Evolutionary conservation across 2,888 invertebrate genomes (phyloP).

Genomic region (Ochropleura leucogaster): DNA sequence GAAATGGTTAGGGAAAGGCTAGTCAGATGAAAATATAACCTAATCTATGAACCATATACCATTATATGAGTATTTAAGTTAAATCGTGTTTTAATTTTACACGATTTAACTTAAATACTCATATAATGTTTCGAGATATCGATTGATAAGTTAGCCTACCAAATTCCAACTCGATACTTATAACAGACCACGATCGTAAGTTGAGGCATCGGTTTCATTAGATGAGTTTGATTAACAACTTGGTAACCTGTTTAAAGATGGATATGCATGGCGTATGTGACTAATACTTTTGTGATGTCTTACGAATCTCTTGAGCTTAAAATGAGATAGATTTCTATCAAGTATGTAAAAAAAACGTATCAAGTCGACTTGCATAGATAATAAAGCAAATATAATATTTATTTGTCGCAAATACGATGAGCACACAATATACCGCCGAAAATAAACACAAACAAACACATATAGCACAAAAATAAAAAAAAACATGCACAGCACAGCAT

Average conservation of each 20-base stretch:
- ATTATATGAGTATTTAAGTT: too few relatives aligned
- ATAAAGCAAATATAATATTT: too few relatives aligned
- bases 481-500: too few relatives aligned
- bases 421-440: too few relatives aligned
- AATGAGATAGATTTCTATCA: not conserved
- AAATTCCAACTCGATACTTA: conserved; percentile 26
- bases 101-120: not conserved
- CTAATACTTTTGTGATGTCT: not conserved
- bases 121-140: conserved; percentile 13
- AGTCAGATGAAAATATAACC: not conserved
- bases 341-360: too few relatives aligned
- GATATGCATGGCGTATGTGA: conserved; percentile 14
- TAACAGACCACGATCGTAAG: conserved; percentile 35
- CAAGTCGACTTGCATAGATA: too few relatives aligned
- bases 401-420: too few relatives aligned
- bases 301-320: not conserved
- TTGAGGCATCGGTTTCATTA: conserved; percentile 40
- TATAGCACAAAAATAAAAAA: too few relatives aligned
- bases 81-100: too few relatives aligned
- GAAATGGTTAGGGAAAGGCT: not conserved
- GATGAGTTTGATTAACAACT: conserved; percentile 41
- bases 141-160: conserved; percentile 15
- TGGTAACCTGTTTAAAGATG: conserved; percentile 24
- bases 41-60: not conserved
- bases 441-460: too few relatives aligned